Evolutionary conservation across 2,113 vertebrate species (phyloP).

Genomic region (Phaethon lepturus): DNA sequence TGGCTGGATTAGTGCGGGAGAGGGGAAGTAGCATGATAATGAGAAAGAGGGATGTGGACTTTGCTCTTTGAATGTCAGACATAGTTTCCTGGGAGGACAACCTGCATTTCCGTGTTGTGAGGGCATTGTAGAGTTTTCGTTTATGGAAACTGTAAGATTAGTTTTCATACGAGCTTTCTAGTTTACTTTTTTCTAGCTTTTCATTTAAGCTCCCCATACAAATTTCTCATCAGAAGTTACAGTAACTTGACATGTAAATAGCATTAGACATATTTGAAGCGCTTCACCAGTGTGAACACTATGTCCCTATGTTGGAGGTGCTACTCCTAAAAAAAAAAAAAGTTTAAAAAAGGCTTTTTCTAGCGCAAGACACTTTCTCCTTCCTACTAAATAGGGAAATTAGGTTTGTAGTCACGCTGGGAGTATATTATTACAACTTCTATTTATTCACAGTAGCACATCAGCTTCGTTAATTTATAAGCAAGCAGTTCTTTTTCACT

Average conservation of each 20-base stretch:
- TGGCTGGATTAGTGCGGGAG: background rate
- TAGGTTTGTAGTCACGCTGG: constrained; percentile 26
- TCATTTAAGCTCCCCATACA: background rate
- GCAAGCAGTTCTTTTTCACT: constrained; percentile 12
- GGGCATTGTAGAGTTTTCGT: background rate
- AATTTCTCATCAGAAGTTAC: background rate
- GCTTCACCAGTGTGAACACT: background rate
- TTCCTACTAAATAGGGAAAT: constrained; percentile 47
- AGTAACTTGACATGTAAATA: background rate
- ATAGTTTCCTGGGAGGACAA: background rate
- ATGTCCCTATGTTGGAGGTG: background rate
- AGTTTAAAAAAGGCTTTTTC: background rate
- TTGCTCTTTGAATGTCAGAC: background rate
- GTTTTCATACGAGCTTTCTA: background rate
- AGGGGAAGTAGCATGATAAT: background rate
- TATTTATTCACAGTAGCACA: background rate
- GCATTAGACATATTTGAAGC: background rate
- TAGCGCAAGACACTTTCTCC: background rate
- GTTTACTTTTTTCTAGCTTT: background rate
- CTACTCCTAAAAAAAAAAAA: background rate
- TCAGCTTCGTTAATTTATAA: constrained; percentile 37
- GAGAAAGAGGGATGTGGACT: background rate
- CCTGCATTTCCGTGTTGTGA: background rate
- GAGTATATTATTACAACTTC: background rate
- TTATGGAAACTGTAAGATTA: background rate